Percentiles rank a stretch among this genome's conserved stretches.
phyloP scores from a whole-genome alignment of 2,888 invertebrate genomes.

The Lysandra coridon region DNA sequence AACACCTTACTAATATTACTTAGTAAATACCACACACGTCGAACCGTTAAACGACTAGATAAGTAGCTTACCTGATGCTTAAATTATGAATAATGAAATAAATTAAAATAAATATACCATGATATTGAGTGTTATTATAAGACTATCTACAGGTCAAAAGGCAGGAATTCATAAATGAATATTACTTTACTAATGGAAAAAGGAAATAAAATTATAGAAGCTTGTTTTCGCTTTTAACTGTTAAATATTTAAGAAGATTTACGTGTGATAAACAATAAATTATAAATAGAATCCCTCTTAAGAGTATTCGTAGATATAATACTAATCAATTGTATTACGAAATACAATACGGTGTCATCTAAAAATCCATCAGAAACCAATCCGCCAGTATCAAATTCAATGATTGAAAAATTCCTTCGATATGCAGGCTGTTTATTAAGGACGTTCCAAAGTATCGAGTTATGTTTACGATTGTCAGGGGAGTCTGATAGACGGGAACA shows the following conservation, averaged over 20 bases:
- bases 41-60: not conserved
- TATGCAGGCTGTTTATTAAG: constrained; percentile 25
- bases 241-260: not conserved
- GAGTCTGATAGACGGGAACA: constrained; percentile 44
- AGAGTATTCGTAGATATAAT: not conserved
- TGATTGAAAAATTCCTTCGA: constrained; percentile 19
- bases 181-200: constrained; percentile 3
- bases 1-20: constrained; percentile 1
- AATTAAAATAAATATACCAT: constrained; percentile 26
- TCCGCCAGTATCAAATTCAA: constrained; percentile 1
- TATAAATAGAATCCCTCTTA: not conserved
- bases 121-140: constrained; percentile 2
- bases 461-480: constrained; percentile 26
- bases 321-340: constrained; percentile 1
- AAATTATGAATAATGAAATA: constrained; percentile 22
- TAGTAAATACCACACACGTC: constrained; percentile 25
- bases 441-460: constrained; percentile 18
- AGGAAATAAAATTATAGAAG: not conserved
- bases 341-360: constrained; percentile 12
- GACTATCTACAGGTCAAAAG: not conserved
- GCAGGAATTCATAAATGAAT: not conserved
- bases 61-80: constrained; percentile 26
- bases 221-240: not conserved
- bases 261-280: not conserved
- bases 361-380: constrained; percentile 15